A percentile compares a stretch with the other conserved stretches of the same genome.
These are phyloP conservation scores for Rhadina sibilatrix DNA, from an alignment of 2,113 vertebrate genomes.

Conservation along the genomic window DNA sequence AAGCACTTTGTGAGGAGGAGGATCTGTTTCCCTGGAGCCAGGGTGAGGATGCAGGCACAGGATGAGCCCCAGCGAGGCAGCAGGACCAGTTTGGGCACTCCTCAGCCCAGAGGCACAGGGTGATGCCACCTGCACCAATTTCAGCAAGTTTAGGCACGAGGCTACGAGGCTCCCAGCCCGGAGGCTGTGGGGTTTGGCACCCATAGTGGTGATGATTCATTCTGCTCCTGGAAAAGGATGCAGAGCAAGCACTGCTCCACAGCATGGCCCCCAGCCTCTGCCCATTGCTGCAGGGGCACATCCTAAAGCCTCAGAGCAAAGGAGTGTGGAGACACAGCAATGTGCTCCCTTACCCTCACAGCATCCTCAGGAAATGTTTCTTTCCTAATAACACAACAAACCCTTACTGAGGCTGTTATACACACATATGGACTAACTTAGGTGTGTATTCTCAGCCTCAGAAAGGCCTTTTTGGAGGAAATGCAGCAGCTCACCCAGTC, in stretches of 20 bases:
- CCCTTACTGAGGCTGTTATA: not conserved
- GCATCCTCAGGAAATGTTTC: not conserved
- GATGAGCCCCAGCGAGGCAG: rapidly evolving
- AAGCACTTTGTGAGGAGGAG: not conserved
- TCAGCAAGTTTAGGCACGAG: not conserved
- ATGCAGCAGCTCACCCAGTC: not conserved
- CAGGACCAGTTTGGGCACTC: rapidly evolving
- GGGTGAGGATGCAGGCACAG: not conserved
- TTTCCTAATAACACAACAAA: not conserved
- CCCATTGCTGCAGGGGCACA: rapidly evolving
- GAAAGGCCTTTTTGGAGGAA: not conserved
- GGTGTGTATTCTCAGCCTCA: not conserved
- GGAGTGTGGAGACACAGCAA: not conserved
- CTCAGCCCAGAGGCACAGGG: not conserved
- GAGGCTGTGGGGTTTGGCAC: not conserved
- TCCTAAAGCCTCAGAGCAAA: not conserved
- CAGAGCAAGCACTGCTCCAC: not conserved
- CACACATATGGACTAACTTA: rapidly evolving
- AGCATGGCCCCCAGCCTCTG: not conserved
- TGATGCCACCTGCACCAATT: not conserved
- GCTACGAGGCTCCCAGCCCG: not conserved
- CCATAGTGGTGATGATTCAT: not conserved
- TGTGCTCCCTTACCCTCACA: not conserved
- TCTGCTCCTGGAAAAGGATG: not conserved
- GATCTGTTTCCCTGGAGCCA: not conserved